phyloP scores from a whole-genome alignment of 1,140 invertebrate genomes.

The Patella vulgata region DNA sequence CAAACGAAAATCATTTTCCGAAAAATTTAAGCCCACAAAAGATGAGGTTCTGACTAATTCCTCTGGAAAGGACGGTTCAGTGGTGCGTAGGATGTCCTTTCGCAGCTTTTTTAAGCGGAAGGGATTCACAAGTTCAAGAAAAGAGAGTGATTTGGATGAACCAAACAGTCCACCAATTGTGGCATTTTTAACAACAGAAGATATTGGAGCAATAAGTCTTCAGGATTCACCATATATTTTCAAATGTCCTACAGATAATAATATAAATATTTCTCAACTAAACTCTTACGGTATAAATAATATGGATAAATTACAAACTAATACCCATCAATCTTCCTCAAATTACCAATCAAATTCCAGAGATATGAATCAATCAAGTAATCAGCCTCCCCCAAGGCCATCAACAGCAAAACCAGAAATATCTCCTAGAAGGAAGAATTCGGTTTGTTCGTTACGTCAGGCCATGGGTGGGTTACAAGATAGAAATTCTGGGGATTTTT shows the following conservation, averaged over 20 bases:
- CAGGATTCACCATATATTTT: slow-evolving; percentile 39
- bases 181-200: slow-evolving; percentile 50
- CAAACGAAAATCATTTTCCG: slow-evolving; percentile 41
- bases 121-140: slow-evolving; percentile 27
- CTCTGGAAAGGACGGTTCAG: slow-evolving; percentile 32
- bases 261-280: slow-evolving; percentile 13
- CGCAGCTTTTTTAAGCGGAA: slow-evolving; percentile 50
- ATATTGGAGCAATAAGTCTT: slow-evolving; percentile 48
- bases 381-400: neutral
- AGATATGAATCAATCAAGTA: neutral
- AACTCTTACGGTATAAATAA: neutral
- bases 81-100: slow-evolving; percentile 46
- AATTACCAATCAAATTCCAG: neutral
- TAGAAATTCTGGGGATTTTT: slow-evolving; percentile 22
- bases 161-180: slow-evolving; percentile 45
- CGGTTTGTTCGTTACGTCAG: neutral
- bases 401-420: slow-evolving; percentile 2
- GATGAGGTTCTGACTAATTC: neutral
- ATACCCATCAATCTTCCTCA: neutral
- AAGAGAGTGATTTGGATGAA: slow-evolving; percentile 24
- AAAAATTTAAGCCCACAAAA: slow-evolving; percentile 25
- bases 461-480: slow-evolving; percentile 1
- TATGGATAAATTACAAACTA: neutral
- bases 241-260: slow-evolving; percentile 14
- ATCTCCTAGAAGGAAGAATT: slow-evolving; percentile 1